Conservation (phyloP, 2,113 vertebrate genomes). For the Amblyopsis rosae region DNA sequence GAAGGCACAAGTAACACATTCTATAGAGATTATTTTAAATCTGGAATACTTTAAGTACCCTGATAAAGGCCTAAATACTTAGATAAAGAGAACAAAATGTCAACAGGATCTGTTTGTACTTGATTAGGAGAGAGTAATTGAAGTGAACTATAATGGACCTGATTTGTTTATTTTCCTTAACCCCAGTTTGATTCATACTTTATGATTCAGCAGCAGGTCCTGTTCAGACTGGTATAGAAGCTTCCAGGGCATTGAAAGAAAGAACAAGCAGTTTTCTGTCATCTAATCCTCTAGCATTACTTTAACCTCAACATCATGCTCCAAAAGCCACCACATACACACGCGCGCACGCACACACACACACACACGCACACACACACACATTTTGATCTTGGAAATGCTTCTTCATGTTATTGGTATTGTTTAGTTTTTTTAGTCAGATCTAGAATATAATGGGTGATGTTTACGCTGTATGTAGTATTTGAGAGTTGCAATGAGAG, state of each 20-base stretch:
- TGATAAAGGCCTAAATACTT: neutral
- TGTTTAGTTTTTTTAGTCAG: constrained; percentile 4
- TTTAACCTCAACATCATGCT: constrained; percentile 26
- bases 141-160: constrained; percentile 12
- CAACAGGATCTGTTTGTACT: constrained; percentile 13
- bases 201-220: constrained; percentile 7
- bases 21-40: no score
- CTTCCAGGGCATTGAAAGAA: constrained; percentile 27
- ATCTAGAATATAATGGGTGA: constrained; percentile 9
- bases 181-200: neutral
- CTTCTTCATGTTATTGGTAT: neutral
- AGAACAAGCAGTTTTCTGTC: no score
- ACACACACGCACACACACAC: constrained; percentile 14
- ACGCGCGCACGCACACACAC: constrained; percentile 14
- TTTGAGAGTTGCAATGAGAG: no score
- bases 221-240: constrained; percentile 25
- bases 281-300: constrained; percentile 31
- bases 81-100: neutral
- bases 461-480: neutral
- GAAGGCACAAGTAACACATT: no score
- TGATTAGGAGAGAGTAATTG: constrained; percentile 18
- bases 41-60: neutral
- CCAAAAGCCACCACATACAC: constrained; percentile 26
- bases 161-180: constrained; percentile 12
- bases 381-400: neutral